These are phyloP conservation scores for Morpho helenor DNA, from an alignment of 2,888 invertebrate species.

Conservation along the genomic window DNA sequence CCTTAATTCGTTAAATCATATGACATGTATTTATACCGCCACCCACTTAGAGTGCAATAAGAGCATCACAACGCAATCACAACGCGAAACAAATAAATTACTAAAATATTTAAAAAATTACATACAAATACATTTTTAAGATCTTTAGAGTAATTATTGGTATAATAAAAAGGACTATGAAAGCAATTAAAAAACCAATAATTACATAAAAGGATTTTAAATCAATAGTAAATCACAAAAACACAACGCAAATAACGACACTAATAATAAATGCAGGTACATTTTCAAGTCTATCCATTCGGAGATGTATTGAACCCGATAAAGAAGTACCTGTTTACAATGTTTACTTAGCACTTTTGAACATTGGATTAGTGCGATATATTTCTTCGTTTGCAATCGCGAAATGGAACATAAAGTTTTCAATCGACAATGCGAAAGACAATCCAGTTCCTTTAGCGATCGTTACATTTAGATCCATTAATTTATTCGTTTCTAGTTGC, in stretches of 20 bases:
- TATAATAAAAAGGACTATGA: background rate
- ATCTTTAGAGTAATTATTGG: no score
- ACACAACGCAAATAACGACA: conserved; percentile 17
- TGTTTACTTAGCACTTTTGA: conserved; percentile 34
- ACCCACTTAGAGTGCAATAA: no score
- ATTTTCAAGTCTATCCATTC: conserved; percentile 25
- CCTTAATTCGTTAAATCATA: no score
- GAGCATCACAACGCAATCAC: no score
- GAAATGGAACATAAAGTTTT: conserved; percentile 44
- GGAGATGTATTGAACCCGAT: conserved; percentile 32
- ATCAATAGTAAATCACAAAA: conserved; percentile 17
- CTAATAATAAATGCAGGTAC: conserved; percentile 19
- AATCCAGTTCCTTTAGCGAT: conserved; percentile 39
- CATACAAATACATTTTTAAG: no score
- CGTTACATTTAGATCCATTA: conserved; percentile 44
- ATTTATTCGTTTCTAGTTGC: conserved; percentile 48
- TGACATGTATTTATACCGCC: no score
- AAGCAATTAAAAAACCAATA: background rate
- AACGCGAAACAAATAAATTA: no score
- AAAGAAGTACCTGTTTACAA: conserved; percentile 32
- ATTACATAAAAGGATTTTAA: conserved; percentile 4
- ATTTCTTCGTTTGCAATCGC: conserved; percentile 35
- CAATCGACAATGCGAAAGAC: conserved; percentile 45
- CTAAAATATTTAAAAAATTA: no score
- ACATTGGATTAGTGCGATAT: conserved; percentile 34